A percentile compares a stretch with the other conserved stretches of the same genome.
phyloP scores from a whole-genome alignment of 2,888 invertebrate species.

The Listrodromus nycthemerus region DNA sequence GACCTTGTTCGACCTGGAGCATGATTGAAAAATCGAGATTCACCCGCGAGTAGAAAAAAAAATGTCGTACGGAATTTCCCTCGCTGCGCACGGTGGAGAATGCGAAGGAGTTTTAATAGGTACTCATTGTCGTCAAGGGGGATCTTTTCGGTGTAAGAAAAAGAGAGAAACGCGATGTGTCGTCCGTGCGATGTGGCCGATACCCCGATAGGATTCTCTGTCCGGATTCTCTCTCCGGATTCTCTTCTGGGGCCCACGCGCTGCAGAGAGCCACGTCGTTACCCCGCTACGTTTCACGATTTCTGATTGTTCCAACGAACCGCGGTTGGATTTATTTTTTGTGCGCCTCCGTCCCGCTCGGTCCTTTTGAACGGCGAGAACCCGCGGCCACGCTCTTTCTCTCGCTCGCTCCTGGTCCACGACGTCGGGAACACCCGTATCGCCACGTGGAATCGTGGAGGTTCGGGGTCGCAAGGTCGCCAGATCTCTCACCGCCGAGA shows the following conservation, averaged over 20 bases:
- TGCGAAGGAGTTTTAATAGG: slow-evolving; percentile 80
- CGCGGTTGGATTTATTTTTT: slow-evolving; percentile 44
- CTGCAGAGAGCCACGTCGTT: slow-evolving; percentile 46
- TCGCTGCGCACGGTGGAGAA: neutral
- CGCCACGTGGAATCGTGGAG: slow-evolving; percentile 69
- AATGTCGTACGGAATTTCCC: too few relatives aligned
- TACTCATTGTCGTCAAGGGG: slow-evolving; percentile 78
- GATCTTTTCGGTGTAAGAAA: slow-evolving; percentile 48
- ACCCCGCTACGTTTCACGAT: slow-evolving; percentile 62
- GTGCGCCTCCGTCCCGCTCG: slow-evolving; percentile 31
- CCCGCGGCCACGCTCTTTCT: neutral
- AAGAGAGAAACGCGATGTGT: slow-evolving; percentile 39
- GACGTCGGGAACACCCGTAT: slow-evolving; percentile 70
- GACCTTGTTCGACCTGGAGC: too few relatives aligned
- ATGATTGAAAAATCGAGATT: neutral
- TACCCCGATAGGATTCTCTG: slow-evolving; percentile 16
- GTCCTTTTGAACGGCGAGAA: slow-evolving; percentile 39
- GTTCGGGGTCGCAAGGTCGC: slow-evolving; percentile 70
- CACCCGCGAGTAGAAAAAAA: neutral
- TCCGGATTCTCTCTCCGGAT: neutral
- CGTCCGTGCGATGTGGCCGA: slow-evolving; percentile 47
- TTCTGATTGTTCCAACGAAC: slow-evolving; percentile 58
- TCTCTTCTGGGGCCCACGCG: slow-evolving; percentile 34
- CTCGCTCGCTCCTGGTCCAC: slow-evolving; percentile 23
- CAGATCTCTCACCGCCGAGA: slow-evolving; percentile 71